Percentiles rank a stretch among this genome's conserved stretches.
These are phyloP conservation scores for Gastracanthus pulcherrimus DNA, from an alignment of 2,888 invertebrate species.

Conservation along the genomic window DNA sequence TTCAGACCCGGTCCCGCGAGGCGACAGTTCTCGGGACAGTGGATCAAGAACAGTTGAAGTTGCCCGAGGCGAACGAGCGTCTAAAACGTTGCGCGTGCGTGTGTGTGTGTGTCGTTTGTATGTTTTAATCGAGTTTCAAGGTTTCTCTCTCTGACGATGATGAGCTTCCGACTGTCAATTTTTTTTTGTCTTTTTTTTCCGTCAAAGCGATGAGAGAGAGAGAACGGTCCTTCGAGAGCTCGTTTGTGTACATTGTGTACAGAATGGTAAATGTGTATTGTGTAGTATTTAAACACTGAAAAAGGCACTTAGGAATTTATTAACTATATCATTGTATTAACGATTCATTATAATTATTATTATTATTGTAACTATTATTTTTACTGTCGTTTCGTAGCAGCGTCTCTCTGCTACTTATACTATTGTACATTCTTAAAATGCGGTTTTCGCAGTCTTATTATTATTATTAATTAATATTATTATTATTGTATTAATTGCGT, in stretches of 20 bases:
- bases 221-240: conserved; percentile 53
- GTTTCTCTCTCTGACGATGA: background rate
- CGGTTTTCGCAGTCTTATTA: conserved; percentile 62
- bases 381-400: conserved; percentile 56
- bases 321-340: conserved; percentile 63
- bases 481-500: conserved; percentile 53
- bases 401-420: conserved; percentile 48
- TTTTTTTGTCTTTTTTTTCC: conserved; percentile 1
- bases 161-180: conserved; percentile 55
- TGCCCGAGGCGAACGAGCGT: conserved; percentile 20
- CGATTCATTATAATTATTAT: conserved; percentile 63
- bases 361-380: conserved; percentile 61
- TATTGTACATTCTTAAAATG: conserved; percentile 68
- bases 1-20: conserved; percentile 63
- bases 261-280: conserved; percentile 73
- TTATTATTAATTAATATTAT: conserved; percentile 43
- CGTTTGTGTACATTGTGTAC: conserved; percentile 71
- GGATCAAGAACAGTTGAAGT: conserved; percentile 74
- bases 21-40: conserved; percentile 65
- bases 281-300: conserved; percentile 74
- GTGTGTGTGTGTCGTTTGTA: background rate
- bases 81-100: no score
- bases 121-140: conserved; percentile 29
- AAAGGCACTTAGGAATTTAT: conserved; percentile 57
- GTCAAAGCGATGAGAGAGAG: no score